These are phyloP conservation scores for Carcharodon carcharias DNA, from an alignment of 2,797 vertebrate species.

Conservation along the genomic window DNA sequence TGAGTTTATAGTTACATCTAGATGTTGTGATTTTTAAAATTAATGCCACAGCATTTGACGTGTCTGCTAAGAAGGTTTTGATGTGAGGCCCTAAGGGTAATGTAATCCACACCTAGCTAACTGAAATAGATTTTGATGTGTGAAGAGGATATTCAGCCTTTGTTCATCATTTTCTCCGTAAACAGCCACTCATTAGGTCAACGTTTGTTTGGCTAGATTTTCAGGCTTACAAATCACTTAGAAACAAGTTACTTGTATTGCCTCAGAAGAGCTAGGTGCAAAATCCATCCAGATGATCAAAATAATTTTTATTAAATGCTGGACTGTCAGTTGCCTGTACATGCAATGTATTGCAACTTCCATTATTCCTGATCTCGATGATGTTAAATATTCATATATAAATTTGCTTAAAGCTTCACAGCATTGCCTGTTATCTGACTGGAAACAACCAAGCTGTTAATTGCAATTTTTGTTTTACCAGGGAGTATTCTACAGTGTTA, in stretches of 20 bases:
- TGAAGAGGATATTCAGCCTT: background rate
- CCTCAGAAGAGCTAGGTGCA: background rate
- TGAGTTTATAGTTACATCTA: background rate
- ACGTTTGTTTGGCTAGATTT: background rate
- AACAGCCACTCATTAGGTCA: background rate
- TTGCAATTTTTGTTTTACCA: background rate
- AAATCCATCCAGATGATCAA: background rate
- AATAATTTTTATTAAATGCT: background rate
- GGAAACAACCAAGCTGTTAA: background rate
- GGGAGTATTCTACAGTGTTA: background rate
- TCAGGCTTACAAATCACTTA: background rate
- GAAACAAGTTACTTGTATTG: background rate
- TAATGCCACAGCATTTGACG: background rate
- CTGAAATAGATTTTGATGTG: background rate
- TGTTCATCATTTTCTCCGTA: background rate
- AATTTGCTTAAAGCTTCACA: background rate
- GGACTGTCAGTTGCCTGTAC: background rate
- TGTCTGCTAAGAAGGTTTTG: background rate
- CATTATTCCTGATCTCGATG: background rate
- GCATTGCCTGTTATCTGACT: background rate
- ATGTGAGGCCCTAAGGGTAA: background rate
- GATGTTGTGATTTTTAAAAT: background rate
- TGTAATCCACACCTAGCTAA: background rate
- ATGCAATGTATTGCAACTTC: background rate
- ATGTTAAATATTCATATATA: background rate